These are phyloP conservation scores for Tachysurus vachellii DNA, from an alignment of 2,113 vertebrate species.

Conservation along the genomic window DNA sequence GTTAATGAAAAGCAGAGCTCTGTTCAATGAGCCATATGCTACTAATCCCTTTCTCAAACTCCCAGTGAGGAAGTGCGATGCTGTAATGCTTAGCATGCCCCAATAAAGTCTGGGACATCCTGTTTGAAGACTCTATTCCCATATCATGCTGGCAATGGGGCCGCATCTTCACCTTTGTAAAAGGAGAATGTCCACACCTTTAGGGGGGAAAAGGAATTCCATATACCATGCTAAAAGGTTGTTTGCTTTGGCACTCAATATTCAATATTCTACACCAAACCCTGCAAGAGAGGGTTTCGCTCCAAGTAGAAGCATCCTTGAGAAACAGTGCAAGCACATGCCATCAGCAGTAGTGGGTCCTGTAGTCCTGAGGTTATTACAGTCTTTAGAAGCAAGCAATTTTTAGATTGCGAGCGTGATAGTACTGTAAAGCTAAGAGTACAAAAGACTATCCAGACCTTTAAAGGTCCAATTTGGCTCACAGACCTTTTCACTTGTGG, in stretches of 20 bases:
- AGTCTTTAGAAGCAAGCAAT: conserved; percentile 31
- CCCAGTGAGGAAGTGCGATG: conserved; percentile 63
- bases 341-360: conserved; percentile 13
- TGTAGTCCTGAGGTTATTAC: conserved; percentile 32
- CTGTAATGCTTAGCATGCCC: conserved; percentile 64
- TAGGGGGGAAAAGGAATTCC: not conserved
- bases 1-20: conserved; percentile 70
- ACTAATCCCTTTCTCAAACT: conserved; percentile 58
- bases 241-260: not conserved
- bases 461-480: conserved; percentile 40
- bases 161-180: conserved; percentile 41
- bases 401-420: conserved; percentile 31
- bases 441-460: conserved; percentile 39
- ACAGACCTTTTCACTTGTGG: conserved; percentile 31
- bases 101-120: conserved; percentile 65
- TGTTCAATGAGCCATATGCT: conserved; percentile 60
- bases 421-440: conserved; percentile 32
- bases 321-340: conserved; percentile 4
- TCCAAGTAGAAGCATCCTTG: not conserved
- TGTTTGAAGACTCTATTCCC: conserved; percentile 58
- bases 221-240: not conserved
- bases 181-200: conserved; percentile 18
- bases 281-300: not conserved
- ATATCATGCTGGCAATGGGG: conserved; percentile 37
- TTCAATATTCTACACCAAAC: not conserved